Conservation (phyloP, 2,113 vertebrate species). For the Trematocara unimaculatum region DNA sequence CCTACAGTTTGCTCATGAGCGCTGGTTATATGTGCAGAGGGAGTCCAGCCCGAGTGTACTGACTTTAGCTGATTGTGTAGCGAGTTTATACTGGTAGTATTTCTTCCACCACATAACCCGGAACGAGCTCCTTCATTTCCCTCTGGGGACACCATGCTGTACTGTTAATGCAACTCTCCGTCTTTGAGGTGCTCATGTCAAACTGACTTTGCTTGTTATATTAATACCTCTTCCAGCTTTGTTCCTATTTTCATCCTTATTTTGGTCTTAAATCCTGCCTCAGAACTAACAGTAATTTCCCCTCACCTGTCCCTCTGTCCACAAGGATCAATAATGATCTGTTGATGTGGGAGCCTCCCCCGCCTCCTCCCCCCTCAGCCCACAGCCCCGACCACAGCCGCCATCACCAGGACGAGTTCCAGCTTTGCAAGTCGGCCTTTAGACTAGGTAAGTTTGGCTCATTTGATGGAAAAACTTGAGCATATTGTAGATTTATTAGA, state of each 20-base stretch:
- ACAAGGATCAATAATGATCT: slow-evolving; percentile 88
- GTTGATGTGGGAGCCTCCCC: slow-evolving; percentile 84
- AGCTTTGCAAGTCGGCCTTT: slow-evolving; percentile 89
- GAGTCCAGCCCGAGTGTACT: background rate
- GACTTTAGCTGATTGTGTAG: background rate
- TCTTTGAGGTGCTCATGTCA: background rate
- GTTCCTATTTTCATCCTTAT: background rate
- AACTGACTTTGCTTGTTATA: background rate
- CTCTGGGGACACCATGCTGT: background rate
- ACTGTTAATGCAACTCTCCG: background rate
- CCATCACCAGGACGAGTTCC: slow-evolving; percentile 71
- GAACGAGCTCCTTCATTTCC: background rate
- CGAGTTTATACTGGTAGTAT: background rate
- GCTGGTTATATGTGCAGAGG: background rate
- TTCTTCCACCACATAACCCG: background rate
- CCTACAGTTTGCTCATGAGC: background rate
- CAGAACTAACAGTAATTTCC: background rate
- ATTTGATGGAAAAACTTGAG: background rate
- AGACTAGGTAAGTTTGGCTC: slow-evolving; percentile 74
- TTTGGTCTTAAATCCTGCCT: background rate
- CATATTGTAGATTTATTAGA: background rate
- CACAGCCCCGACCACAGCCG: slow-evolving; percentile 28
- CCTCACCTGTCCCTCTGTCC: background rate
- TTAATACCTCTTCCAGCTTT: background rate
- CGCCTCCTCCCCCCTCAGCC: slow-evolving; percentile 27